phyloP scores from a whole-genome alignment of 1,140 invertebrate species.

The Drosophila nebulosa region DNA sequence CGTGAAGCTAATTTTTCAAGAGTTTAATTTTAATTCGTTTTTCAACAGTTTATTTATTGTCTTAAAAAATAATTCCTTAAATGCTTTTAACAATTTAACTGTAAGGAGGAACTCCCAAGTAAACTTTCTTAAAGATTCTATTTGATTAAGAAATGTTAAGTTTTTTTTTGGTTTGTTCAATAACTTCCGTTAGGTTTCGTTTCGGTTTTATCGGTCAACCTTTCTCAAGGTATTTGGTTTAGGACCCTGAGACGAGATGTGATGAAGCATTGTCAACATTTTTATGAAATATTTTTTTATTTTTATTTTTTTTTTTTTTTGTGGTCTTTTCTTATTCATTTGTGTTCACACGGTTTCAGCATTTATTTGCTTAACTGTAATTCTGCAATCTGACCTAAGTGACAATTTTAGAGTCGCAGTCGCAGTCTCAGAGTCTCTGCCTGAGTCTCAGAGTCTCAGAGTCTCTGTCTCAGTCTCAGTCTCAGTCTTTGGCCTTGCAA shows the following conservation, averaged over 20 bases:
- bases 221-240: neutral
- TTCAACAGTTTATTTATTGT: no score
- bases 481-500: neutral
- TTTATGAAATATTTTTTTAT: neutral
- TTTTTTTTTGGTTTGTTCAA: no score
- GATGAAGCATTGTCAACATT: neutral
- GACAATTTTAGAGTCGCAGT: neutral
- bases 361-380: neutral
- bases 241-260: neutral
- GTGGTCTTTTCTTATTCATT: neutral
- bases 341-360: neutral
- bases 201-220: neutral
- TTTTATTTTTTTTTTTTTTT: neutral
- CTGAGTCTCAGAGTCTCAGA: no score
- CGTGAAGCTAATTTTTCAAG: no score
- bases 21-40: no score
- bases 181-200: neutral
- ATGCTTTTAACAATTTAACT: no score
- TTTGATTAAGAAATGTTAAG: no score
- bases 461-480: neutral
- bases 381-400: neutral
- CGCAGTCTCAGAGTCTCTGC: neutral
- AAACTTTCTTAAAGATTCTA: no score
- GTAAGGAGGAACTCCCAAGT: no score
- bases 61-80: no score